Evolutionary conservation across 2,113 vertebrate species (phyloP).

Genomic region (Eudorcas thomsonii): DNA sequence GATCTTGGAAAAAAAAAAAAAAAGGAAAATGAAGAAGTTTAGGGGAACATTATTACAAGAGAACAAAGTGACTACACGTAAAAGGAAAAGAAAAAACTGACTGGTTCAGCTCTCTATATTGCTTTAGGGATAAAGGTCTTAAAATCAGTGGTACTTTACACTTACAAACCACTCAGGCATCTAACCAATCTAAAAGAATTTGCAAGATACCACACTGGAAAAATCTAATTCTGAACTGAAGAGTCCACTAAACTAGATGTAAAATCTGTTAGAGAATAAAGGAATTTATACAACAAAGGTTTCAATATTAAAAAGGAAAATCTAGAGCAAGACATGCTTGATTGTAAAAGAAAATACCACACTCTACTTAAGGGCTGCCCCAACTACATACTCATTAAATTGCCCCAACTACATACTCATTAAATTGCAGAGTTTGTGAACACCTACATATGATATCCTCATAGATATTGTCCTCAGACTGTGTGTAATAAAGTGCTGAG

Average conservation of each 20-base stretch:
- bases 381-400: slow-evolving; percentile 7
- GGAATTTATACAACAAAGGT: not conserved
- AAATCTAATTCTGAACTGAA: slow-evolving; percentile 25
- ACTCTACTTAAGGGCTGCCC: not conserved
- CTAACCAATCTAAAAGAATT: not conserved
- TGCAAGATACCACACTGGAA: not conserved
- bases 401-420: not conserved
- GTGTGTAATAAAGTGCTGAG: slow-evolving; percentile 86
- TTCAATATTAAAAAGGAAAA: slow-evolving; percentile 30
- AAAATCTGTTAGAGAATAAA: slow-evolving; percentile 2
- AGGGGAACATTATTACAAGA: not conserved
- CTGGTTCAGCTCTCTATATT: not conserved
- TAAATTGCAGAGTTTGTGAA: slow-evolving; percentile 44
- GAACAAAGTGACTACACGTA: not conserved
- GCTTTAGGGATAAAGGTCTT: not conserved
- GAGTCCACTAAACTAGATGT: not conserved
- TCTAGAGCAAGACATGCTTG: not conserved
- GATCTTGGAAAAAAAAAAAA: slow-evolving; percentile 76
- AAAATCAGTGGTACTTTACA: not conserved
- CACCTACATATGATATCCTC: slow-evolving; percentile 96
- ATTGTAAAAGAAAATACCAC: slow-evolving; percentile 30
- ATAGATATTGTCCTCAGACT: slow-evolving; percentile 96
- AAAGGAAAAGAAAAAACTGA: not conserved
- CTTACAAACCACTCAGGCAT: not conserved
- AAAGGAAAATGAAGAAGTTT: not conserved